Percentiles rank a stretch among this genome's conserved stretches.
Evolutionary conservation across 2,113 vertebrate species (phyloP).

Genomic region (Gymnorhina tibicen): DNA sequence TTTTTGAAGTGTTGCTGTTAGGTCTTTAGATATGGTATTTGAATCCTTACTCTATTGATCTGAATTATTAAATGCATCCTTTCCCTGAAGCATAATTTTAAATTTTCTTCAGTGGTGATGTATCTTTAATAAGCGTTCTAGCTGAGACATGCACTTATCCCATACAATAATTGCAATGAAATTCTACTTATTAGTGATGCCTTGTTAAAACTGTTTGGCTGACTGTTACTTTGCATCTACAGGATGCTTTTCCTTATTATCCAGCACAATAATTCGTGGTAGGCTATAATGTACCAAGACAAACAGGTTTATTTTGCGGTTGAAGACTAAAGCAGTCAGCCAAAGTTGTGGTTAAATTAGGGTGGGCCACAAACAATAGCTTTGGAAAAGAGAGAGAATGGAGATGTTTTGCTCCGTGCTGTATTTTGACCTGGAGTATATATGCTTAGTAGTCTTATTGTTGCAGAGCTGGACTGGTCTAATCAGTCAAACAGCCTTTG

Average conservation of each 20-base stretch:
- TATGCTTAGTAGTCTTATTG: not conserved
- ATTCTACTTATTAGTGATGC: not conserved
- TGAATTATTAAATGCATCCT: slow-evolving; percentile 1
- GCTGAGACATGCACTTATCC: not conserved
- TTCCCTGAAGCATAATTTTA: not conserved
- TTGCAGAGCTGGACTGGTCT: not conserved
- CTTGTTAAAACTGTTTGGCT: not conserved
- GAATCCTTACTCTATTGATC: not conserved
- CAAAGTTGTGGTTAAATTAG: not conserved
- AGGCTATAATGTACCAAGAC: not conserved
- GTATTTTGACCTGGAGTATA: not conserved
- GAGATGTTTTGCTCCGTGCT: not conserved
- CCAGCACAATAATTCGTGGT: not conserved
- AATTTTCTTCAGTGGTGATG: not conserved
- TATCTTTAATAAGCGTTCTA: not conserved
- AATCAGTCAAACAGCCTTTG: not conserved
- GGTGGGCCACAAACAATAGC: not conserved
- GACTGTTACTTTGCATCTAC: not conserved
- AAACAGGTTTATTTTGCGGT: not conserved
- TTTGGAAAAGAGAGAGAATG: not conserved
- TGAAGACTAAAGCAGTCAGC: not conserved
- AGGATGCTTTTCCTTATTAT: not conserved
- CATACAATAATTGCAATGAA: not conserved
- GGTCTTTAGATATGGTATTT: not conserved
- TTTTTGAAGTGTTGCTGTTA: slow-evolving; percentile 4